Evolutionary conservation across 2,113 vertebrate genomes (phyloP).

Genomic region (Bostrychus sinensis): DNA sequence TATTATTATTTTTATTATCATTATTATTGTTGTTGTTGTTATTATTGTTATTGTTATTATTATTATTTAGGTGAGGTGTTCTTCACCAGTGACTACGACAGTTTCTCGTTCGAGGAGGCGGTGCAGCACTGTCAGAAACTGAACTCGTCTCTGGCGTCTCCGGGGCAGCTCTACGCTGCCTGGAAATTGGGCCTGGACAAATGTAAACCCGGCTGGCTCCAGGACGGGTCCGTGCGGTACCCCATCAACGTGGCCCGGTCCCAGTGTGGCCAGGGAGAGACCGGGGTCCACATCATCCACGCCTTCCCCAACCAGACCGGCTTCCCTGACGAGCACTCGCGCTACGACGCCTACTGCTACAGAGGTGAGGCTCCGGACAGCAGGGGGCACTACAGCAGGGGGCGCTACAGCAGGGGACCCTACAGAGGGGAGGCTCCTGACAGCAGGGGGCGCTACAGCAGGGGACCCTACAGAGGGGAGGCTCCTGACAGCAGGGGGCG

Average conservation of each 20-base stretch:
- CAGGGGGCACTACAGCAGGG: neutral
- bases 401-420: neutral
- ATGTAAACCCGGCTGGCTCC: constrained; percentile 91
- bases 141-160: constrained; percentile 87
- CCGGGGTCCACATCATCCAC: constrained; percentile 89
- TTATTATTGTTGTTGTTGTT: neutral
- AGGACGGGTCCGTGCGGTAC: constrained; percentile 90
- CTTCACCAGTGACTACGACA: constrained; percentile 83
- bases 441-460: neutral
- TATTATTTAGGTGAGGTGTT: constrained; percentile 87
- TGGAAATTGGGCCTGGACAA: constrained; percentile 90
- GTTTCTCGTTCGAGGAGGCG: constrained; percentile 90
- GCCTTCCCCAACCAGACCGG: constrained; percentile 88
- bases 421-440: neutral
- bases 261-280: constrained; percentile 83
- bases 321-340: constrained; percentile 84
- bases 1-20: neutral
- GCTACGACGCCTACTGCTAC: constrained; percentile 92
- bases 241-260: constrained; percentile 84
- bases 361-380: constrained; percentile 84
- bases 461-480: neutral
- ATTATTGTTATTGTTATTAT: neutral
- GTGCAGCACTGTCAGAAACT: constrained; percentile 84
- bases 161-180: constrained; percentile 87
- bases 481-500: neutral